These are phyloP conservation scores for Trochalopteron elliotii DNA, from an alignment of 2,113 vertebrate genomes.

Conservation along the genomic window DNA sequence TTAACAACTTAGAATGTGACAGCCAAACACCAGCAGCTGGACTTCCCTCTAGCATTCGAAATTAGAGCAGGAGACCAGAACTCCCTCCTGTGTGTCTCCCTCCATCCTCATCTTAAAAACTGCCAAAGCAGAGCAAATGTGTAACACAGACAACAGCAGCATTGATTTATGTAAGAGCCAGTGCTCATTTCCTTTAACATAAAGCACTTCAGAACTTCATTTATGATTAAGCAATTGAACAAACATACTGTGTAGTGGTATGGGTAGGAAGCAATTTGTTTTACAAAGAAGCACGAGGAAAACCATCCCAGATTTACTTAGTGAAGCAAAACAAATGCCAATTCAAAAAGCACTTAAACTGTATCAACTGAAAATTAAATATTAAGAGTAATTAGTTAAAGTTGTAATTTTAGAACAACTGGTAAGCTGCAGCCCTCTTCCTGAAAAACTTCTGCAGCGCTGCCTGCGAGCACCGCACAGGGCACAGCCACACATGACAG, in stretches of 20 bases:
- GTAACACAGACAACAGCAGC: background rate
- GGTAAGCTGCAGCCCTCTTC: background rate
- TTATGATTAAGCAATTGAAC: constrained; percentile 15
- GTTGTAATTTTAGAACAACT: background rate
- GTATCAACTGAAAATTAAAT: constrained; percentile 1
- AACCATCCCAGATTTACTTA: constrained; percentile 3
- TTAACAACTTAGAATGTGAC: background rate
- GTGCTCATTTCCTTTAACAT: background rate
- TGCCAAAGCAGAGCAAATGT: background rate
- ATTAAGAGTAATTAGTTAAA: background rate
- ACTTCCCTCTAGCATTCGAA: background rate
- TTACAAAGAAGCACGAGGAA: background rate
- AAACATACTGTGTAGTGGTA: constrained; percentile 2
- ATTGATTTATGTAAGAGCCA: background rate
- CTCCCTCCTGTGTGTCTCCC: accelerated
- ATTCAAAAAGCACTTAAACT: constrained; percentile 3
- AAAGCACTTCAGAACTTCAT: constrained; percentile 19
- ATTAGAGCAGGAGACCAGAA: background rate
- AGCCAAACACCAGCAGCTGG: background rate
- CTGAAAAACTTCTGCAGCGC: background rate
- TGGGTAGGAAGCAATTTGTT: constrained; percentile 36
- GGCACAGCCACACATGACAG: accelerated
- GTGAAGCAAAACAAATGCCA: constrained; percentile 24
- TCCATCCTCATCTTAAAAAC: background rate
- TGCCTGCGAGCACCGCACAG: accelerated